phyloP scores from a whole-genome alignment of 1,140 invertebrate species.

The Drosophila virilis region DNA sequence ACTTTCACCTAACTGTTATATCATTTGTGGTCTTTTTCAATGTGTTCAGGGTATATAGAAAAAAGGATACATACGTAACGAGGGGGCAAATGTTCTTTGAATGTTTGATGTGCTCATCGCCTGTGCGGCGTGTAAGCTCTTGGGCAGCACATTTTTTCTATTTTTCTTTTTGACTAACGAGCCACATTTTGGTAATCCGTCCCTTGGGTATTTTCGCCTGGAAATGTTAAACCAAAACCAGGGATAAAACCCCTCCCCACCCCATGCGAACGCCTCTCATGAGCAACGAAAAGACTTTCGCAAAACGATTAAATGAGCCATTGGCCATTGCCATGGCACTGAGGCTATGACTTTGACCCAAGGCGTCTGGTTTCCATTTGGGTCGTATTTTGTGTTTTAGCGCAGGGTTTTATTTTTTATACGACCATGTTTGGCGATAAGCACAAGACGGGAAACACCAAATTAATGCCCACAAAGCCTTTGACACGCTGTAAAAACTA shows the following conservation, averaged over 20 bases:
- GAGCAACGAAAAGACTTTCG: conserved; percentile 37
- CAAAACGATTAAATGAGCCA: conserved; percentile 80
- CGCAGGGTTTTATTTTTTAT: conserved; percentile 27
- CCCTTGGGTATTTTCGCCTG: conserved; percentile 58
- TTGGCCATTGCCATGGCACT: conserved; percentile 54
- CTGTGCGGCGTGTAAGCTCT: conserved; percentile 64
- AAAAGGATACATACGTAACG: conserved; percentile 55
- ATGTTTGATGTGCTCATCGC: conserved; percentile 63
- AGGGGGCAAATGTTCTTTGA: conserved; percentile 40
- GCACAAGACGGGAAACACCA: not conserved
- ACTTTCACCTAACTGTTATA: too few relatives aligned
- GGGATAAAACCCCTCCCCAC: not conserved
- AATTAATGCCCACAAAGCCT: conserved; percentile 45
- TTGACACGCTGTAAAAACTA: conserved; percentile 38
- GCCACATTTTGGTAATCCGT: conserved; percentile 80
- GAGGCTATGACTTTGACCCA: conserved; percentile 41
- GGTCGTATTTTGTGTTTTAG: conserved; percentile 41
- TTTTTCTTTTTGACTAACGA: conserved; percentile 70
- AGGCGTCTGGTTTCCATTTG: conserved; percentile 26
- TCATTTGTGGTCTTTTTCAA: too few relatives aligned
- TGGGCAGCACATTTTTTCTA: conserved; percentile 55
- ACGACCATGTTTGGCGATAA: conserved; percentile 11
- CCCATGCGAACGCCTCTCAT: conserved; percentile 7
- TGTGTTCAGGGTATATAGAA: not conserved
- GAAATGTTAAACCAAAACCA: conserved; percentile 63